Evolutionary conservation across 2,888 invertebrate genomes (phyloP), one percentile per base, ranked within the genome.

Genomic region (Capitulum mitella): DNA sequence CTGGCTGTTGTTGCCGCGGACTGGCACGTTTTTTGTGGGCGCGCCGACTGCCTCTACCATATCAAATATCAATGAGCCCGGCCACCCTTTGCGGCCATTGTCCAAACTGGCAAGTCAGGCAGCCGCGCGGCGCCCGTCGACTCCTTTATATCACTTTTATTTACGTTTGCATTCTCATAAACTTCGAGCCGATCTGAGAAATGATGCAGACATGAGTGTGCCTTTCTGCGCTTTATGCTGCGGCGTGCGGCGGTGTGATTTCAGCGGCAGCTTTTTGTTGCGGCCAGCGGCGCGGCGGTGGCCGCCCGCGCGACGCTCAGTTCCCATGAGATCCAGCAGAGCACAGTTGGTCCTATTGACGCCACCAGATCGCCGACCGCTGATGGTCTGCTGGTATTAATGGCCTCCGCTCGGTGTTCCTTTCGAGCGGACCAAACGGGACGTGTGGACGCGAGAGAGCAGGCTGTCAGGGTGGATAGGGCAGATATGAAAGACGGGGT

Each of bases 141-240:
- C 70, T 37, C 70, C 70, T 70, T 40, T 70, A 70, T 70, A 40
- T 40, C 70, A 40, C 37, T 40, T 70, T 70, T 70, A 70, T 70
- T 70, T 70, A 70, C 70, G 70, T 70, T 70, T 70, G 70, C 70
- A 70, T 70, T 70, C 70, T 70, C 70, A 70, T 70, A 70, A 70
- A 40, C 70, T 70, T 70, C 37, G 16, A 40, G 37, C 70, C 70
- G 37, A 70, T 70, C 37, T 70, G 70, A 70, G 22, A 70, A 70
- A 70, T 70, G 70, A 70, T 70, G 34, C 26, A 19, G 37, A 40
- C 22, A 22, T 70, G 70, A 70, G 70, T 70, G 8, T 70, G 37
- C 37, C 70, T n/a, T 70, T 70, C 40, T 70, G 70, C 26, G 34
- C 37, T 37, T 19, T 70, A 40, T 37, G 37, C 34, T 37, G 70